Evolutionary conservation across 2,113 vertebrate genomes (phyloP).

Genomic region (Hemiscyllium ocellatum): DNA sequence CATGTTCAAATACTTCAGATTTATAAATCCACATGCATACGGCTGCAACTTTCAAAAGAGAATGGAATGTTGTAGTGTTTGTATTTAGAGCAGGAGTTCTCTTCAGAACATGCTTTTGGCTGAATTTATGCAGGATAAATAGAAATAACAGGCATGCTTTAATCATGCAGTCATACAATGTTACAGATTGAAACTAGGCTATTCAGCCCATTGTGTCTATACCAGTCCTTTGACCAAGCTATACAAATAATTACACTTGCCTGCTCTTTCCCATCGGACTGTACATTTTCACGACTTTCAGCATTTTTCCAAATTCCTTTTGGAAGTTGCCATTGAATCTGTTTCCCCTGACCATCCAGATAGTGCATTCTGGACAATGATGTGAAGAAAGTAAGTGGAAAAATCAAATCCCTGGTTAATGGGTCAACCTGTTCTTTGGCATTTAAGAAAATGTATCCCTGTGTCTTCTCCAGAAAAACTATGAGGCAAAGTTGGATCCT

Average conservation of each 20-base stretch:
- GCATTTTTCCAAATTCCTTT: neutral
- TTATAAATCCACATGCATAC: neutral
- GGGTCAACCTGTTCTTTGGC: neutral
- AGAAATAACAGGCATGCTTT: neutral
- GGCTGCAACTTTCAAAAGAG: neutral
- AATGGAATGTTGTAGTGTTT: neutral
- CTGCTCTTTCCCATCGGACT: neutral
- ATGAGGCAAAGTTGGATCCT: neutral
- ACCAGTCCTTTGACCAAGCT: neutral
- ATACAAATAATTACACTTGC: too few relatives aligned
- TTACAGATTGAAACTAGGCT: neutral
- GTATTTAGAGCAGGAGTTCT: neutral
- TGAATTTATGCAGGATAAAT: neutral
- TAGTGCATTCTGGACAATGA: neutral
- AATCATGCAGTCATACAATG: neutral
- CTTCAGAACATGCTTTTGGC: neutral
- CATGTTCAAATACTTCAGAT: neutral
- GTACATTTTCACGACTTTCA: neutral
- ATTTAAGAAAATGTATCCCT: neutral
- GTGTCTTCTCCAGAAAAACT: slow-evolving; percentile 10
- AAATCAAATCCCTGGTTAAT: neutral
- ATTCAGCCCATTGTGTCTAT: neutral
- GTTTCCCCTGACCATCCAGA: neutral
- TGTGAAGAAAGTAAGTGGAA: neutral
- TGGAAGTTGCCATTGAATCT: neutral